Conservation (phyloP, 2,797 vertebrate species). For the Anableps anableps region DNA sequence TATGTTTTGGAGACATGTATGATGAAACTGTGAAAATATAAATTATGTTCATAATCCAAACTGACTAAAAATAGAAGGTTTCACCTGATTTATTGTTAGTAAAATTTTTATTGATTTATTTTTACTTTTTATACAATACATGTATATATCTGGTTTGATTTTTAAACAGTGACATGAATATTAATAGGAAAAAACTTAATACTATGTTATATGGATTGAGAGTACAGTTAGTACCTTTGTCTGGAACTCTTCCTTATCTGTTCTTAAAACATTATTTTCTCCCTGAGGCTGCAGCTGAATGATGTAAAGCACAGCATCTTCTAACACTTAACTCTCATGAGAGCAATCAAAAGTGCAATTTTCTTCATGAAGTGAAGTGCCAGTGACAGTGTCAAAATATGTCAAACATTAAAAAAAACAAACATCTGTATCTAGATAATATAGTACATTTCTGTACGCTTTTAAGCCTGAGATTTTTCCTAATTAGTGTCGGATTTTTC, state of each 20-base stretch:
- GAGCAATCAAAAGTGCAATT: slow-evolving; percentile 8
- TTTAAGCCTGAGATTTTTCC: neutral
- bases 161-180: slow-evolving; percentile 3
- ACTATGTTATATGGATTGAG: slow-evolving; percentile 1
- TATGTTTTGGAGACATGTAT: neutral
- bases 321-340: slow-evolving; percentile 16
- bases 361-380: neutral
- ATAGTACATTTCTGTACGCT: neutral
- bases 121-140: neutral
- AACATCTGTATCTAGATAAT: slow-evolving; percentile 5
- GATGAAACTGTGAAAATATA: neutral
- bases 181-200: slow-evolving; percentile 3
- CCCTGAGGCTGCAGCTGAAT: slow-evolving; percentile 15
- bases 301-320: neutral
- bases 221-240: slow-evolving; percentile 11
- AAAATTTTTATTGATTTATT: too few relatives aligned
- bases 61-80: neutral
- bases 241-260: slow-evolving; percentile 9
- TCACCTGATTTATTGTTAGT: neutral
- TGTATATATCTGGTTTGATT: neutral
- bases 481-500: slow-evolving; percentile 13
- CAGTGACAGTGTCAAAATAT: slow-evolving; percentile 7
- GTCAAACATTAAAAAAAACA: neutral
- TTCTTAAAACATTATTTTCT: slow-evolving; percentile 12
- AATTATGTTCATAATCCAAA: neutral